Conservation (phyloP, 2,113 vertebrate genomes). For the Eclectus roratus region DNA sequence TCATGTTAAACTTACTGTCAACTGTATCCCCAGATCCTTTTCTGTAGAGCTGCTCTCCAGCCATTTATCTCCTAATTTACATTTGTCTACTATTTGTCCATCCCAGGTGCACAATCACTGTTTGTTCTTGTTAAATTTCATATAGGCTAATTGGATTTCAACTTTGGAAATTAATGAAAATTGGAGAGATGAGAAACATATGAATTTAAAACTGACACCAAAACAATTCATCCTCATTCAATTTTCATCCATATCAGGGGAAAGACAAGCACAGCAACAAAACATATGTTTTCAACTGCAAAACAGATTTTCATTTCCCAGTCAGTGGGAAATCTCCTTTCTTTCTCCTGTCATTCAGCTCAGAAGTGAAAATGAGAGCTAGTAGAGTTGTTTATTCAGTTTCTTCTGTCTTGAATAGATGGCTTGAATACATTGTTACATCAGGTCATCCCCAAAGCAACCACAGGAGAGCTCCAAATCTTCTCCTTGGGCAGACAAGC, state of each 20-base stretch:
- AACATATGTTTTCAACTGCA: neutral
- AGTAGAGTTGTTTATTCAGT: neutral
- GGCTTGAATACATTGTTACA: fast-evolving
- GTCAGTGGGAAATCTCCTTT: neutral
- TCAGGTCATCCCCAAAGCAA: neutral
- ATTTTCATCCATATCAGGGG: neutral
- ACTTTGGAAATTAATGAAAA: neutral
- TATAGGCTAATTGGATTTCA: fast-evolving
- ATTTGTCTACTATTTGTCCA: neutral
- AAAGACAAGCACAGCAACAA: neutral
- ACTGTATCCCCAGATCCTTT: neutral
- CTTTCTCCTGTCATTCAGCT: neutral
- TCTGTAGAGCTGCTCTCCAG: neutral
- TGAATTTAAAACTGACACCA: neutral
- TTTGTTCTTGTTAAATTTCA: neutral
- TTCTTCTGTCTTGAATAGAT: neutral
- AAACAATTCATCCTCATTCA: neutral
- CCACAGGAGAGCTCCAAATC: neutral
- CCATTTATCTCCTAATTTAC: neutral
- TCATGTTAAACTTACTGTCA: neutral
- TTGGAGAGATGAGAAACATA: neutral
- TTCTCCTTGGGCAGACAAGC: neutral
- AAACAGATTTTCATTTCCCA: neutral
- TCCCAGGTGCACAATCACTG: neutral
- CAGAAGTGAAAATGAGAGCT: neutral